These are phyloP conservation scores for Nothoprocta pentlandii DNA, from an alignment of 2,113 vertebrate genomes.

Conservation along the genomic window DNA sequence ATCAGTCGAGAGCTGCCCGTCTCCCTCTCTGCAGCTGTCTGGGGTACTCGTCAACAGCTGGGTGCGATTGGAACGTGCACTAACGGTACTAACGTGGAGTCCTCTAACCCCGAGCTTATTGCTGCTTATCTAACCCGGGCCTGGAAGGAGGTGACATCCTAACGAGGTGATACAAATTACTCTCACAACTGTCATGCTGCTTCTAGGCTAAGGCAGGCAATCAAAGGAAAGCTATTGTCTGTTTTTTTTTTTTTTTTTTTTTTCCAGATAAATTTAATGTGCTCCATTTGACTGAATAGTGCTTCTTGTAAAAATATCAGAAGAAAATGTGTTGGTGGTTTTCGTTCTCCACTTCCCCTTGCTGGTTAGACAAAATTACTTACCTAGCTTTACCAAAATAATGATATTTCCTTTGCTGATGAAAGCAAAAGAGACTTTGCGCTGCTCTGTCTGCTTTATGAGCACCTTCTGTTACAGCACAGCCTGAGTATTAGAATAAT, in stretches of 20 bases:
- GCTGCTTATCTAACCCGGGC: constrained; percentile 69
- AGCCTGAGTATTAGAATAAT: background rate
- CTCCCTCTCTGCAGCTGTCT: constrained; percentile 75
- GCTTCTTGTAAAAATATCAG: constrained; percentile 79
- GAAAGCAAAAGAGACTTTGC: constrained; percentile 25
- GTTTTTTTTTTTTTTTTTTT: constrained; percentile 26
- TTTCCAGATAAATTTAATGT: constrained; percentile 82
- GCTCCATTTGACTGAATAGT: constrained; percentile 84
- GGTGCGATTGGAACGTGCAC: constrained; percentile 56
- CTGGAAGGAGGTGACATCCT: constrained; percentile 80
- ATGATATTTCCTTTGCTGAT: constrained; percentile 63
- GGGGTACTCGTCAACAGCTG: constrained; percentile 71
- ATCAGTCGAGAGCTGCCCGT: constrained; percentile 54
- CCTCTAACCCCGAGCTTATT: constrained; percentile 58
- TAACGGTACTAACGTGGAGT: constrained; percentile 64
- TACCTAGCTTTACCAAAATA: constrained; percentile 58
- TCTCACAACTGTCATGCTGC: constrained; percentile 81
- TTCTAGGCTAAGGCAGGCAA: constrained; percentile 81
- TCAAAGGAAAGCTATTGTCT: constrained; percentile 86
- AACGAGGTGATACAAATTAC: constrained; percentile 89
- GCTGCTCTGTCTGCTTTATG: background rate
- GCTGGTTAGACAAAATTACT: constrained; percentile 23
- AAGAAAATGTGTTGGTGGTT: constrained; percentile 65
- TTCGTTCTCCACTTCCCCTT: background rate
- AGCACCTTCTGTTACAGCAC: background rate